These are phyloP conservation scores for Acleris sparsana DNA, from an alignment of 2,888 invertebrate genomes.

Conservation along the genomic window DNA sequence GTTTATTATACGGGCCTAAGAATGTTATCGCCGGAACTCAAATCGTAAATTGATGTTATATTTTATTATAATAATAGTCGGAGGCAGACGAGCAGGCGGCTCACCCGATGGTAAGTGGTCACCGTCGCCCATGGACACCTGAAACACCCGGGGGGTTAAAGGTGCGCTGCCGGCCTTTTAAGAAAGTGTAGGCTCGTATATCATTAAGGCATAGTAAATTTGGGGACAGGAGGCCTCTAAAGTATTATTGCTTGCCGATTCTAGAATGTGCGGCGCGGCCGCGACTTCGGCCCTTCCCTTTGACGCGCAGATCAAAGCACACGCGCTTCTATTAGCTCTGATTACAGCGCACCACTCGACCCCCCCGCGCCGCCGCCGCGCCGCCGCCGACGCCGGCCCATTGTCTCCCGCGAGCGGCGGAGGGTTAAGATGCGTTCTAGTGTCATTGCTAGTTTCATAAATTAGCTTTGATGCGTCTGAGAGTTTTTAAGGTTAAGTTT, in stretches of 20 bases:
- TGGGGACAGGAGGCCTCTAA: neutral
- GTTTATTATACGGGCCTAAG: too few relatives aligned
- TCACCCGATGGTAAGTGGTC: too few relatives aligned
- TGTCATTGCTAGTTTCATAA: constrained; percentile 70
- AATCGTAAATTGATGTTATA: too few relatives aligned
- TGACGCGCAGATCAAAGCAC: constrained; percentile 80
- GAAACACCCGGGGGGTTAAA: too few relatives aligned
- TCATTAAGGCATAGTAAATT: too few relatives aligned
- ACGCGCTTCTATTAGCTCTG: constrained; percentile 82
- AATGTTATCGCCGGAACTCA: too few relatives aligned
- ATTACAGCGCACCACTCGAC: constrained; percentile 71
- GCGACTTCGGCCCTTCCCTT: constrained; percentile 73
- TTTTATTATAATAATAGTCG: too few relatives aligned
- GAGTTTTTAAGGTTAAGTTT: constrained; percentile 28
- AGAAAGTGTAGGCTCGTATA: too few relatives aligned
- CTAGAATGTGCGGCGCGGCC: constrained; percentile 48
- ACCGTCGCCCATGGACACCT: too few relatives aligned
- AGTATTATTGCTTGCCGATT: constrained; percentile 41
- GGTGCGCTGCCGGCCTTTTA: too few relatives aligned
- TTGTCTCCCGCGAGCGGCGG: constrained; percentile 54
- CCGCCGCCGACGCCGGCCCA: constrained; percentile 47
- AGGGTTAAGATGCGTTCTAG: constrained; percentile 72
- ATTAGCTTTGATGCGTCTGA: constrained; percentile 66
- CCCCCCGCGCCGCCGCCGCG: constrained; percentile 39
- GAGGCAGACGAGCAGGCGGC: too few relatives aligned